A percentile compares a stretch with the other conserved stretches of the same genome.
phyloP scores from a whole-genome alignment of 2,888 invertebrate species.

The Eurytoma californica region DNA sequence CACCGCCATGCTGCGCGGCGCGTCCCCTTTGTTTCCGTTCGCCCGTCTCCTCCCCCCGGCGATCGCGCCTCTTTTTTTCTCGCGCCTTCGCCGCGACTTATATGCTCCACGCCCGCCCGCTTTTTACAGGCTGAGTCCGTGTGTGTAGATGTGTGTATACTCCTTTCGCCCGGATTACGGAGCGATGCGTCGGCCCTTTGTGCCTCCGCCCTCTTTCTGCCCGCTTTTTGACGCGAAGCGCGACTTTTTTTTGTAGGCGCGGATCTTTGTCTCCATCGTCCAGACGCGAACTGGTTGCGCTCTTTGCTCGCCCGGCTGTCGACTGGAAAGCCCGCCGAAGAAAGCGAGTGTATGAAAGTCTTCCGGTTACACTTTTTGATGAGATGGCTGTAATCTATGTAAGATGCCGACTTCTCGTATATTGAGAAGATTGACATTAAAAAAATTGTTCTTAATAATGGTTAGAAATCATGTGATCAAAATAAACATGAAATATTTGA shows the following conservation, averaged over 20 bases:
- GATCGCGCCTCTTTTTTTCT: neutral
- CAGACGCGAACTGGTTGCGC: neutral
- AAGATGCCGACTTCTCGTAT: too few species aligned
- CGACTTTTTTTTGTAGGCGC: conserved; percentile 18
- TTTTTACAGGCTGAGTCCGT: neutral
- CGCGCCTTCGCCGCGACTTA: neutral
- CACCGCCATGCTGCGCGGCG: conserved; percentile 73
- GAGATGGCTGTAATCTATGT: too few species aligned
- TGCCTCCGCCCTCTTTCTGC: neutral
- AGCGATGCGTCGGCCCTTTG: neutral
- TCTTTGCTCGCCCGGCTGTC: neutral
- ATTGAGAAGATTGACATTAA: too few species aligned
- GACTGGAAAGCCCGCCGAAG: too few species aligned
- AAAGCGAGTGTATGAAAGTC: too few species aligned
- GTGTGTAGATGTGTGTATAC: neutral
- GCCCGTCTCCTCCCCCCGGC: conserved; percentile 18
- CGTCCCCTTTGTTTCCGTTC: conserved; percentile 69
- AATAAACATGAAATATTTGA: too few species aligned
- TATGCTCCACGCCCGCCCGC: neutral
- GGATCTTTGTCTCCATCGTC: neutral
- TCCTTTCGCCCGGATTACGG: conserved; percentile 2
- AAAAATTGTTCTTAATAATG: too few species aligned
- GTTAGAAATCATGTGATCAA: too few species aligned
- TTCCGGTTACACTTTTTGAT: too few species aligned
- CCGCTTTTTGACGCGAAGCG: neutral